Conservation (phyloP, 1,140 invertebrate genomes). For the Anastrepha obliqua region DNA sequence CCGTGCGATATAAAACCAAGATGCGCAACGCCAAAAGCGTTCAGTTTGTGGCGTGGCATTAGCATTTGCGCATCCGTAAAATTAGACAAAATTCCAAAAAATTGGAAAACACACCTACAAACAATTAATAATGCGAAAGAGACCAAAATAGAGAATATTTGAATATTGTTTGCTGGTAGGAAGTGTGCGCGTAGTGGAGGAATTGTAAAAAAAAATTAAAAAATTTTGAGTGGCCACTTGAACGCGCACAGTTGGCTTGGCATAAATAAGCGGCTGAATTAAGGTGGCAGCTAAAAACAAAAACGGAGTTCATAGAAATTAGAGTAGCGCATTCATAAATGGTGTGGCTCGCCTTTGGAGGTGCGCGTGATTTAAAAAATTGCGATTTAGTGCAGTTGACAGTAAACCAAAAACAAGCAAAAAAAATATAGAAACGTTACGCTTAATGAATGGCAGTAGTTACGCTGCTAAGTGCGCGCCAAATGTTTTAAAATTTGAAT, state of each 20-base stretch:
- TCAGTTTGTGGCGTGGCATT: conserved; percentile 21
- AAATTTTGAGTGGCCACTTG: background rate
- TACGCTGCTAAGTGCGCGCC: background rate
- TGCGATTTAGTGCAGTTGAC: background rate
- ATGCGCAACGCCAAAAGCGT: conserved; percentile 46
- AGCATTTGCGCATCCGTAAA: conserved; percentile 24
- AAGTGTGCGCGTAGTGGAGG: background rate
- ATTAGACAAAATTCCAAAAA: conserved; percentile 11
- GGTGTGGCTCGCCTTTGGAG: background rate
- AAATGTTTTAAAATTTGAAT: background rate
- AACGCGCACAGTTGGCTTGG: background rate
- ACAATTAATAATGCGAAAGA: background rate
- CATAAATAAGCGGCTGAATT: background rate
- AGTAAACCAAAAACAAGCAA: background rate
- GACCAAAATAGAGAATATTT: background rate
- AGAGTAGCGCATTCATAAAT: background rate
- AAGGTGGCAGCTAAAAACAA: background rate
- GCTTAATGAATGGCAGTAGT: background rate
- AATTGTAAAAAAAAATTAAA: background rate
- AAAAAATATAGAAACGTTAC: background rate
- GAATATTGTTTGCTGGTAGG: background rate
- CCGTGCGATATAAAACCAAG: conserved; percentile 34
- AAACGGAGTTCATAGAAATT: background rate
- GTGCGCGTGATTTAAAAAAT: background rate
- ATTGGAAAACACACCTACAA: background rate